Base-by-base conservation (phyloP, 2,888 invertebrate species). In the Orthonychiurus folsomi region DNA sequence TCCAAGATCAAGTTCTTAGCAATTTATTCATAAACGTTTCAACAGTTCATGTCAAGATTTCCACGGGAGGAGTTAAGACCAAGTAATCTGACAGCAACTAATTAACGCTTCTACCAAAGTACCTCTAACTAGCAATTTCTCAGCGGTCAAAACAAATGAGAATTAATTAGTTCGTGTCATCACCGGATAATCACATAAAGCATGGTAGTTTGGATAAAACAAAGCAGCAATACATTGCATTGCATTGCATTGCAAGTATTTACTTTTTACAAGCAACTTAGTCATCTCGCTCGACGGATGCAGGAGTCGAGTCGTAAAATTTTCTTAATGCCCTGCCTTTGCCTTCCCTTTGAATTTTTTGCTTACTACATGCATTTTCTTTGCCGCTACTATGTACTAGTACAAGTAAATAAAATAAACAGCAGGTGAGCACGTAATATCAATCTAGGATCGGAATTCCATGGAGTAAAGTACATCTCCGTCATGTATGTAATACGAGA, bases 1-100 rank as follows among this genome's bases (percentile, higher is more conserved):
- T n/a, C 37, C 37, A 37, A 37, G 37, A 37, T 37, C 37, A 37
- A 37, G 37, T 37, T 37, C 15, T 15, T 9, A 37, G 37, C 37
- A 37, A 37, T 37, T 37, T 37, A 37, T 37, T 37, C 37, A 37
- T 37, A 37, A 37, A 37, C 37, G 37, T 37, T 37, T 37, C 37
- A 37, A 37, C 37, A 37, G 37, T 37, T 37, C 37, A 37, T 9
- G 37, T 15, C 37, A 37, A 9, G 37, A 37, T 37, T 37, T 37
- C 9, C 37, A 37, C 15, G 5, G 37, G 37, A 37, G 15, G 37
- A 15, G 37, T 5, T 37, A 37, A 37, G 37, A 9, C 37, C n/a
- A n/a, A 15, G 37, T 37, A 37, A 37, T 15, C 15, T 15, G 37
- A 37, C 37, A 37, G 37, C 9, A 37, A 37, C 37, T 37, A 37